Evolutionary conservation across 64 coral and sea anemone genomes (phyloP).

Genomic region (Pocillopora verrucosa): DNA sequence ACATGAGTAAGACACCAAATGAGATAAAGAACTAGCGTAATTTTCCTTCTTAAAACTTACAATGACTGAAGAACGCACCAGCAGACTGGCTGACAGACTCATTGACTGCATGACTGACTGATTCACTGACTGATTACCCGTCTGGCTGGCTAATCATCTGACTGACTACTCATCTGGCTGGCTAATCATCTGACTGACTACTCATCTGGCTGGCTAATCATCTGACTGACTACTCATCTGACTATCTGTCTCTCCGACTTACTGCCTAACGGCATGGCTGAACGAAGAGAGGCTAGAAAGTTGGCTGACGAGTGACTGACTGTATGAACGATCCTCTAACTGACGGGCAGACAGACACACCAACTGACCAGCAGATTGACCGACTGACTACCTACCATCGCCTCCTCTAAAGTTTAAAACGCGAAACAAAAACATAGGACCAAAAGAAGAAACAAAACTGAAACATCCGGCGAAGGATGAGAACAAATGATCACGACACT

Average conservation of each 20-base stretch:
- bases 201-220: background rate
- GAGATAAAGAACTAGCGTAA: too few relatives aligned
- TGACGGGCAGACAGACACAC: background rate
- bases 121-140: background rate
- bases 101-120: background rate
- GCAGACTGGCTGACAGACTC: background rate
- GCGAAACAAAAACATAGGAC: background rate
- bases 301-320: background rate
- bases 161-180: background rate
- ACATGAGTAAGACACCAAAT: too few relatives aligned
- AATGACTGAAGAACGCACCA: background rate
- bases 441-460: background rate
- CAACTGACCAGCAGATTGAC: background rate
- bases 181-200: background rate
- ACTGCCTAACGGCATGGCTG: background rate
- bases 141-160: background rate
- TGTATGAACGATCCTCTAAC: background rate
- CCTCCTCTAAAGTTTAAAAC: background rate
- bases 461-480: too few relatives aligned
- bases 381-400: background rate
- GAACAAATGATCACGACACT: too few relatives aligned
- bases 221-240: background rate
- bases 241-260: background rate
- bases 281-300: too few relatives aligned
- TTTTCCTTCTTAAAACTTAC: background rate